Percentiles rank a stretch among this genome's conserved stretches.
Evolutionary conservation across 2,113 vertebrate species (phyloP).

Genomic region (Grantiella picta): DNA sequence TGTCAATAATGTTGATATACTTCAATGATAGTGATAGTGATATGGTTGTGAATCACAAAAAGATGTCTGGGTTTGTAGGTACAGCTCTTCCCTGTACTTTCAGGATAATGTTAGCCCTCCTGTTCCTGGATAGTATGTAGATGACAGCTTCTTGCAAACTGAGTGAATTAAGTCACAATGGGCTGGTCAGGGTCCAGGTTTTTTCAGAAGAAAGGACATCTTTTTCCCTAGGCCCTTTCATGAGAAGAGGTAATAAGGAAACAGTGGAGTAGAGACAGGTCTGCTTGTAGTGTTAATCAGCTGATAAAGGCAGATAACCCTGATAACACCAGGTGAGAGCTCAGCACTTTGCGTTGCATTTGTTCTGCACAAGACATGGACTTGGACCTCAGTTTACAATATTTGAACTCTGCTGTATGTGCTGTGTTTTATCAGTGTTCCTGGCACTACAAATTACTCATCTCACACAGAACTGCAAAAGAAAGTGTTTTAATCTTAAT

Average conservation of each 20-base stretch:
- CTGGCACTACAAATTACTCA: neutral
- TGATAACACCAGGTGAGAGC: neutral
- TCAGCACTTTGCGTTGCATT: neutral
- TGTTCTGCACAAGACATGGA: neutral
- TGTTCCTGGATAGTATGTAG: neutral
- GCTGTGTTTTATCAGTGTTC: neutral
- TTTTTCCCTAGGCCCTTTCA: neutral
- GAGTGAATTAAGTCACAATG: neutral
- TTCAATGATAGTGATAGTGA: neutral
- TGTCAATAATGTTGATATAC: slow-evolving; percentile 13
- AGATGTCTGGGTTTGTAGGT: neutral
- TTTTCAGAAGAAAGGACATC: neutral
- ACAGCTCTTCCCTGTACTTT: neutral
- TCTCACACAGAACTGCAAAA: neutral
- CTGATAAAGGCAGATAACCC: neutral
- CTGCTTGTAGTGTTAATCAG: neutral
- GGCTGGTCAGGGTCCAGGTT: neutral
- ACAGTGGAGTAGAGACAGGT: neutral
- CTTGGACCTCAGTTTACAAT: neutral
- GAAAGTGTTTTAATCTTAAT: slow-evolving; percentile 36
- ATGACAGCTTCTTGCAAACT: neutral
- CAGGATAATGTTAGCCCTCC: neutral
- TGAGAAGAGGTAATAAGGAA: neutral
- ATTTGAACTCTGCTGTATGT: neutral
- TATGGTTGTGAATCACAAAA: neutral